Conservation (phyloP, 2,888 invertebrate genomes). For the Orchestes rusci region DNA sequence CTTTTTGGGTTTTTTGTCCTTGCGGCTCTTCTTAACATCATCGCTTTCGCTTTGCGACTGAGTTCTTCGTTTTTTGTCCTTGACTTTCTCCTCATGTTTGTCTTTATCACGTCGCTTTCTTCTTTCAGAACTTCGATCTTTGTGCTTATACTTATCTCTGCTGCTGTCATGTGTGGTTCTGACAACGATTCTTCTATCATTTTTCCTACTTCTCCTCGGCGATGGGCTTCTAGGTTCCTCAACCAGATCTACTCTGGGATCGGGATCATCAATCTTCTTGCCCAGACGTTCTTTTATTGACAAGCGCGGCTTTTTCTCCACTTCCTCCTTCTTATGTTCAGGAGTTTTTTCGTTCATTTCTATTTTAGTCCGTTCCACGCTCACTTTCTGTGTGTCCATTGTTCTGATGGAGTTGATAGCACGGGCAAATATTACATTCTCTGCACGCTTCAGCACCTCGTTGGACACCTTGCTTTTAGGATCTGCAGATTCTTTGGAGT, state of each 20-base stretch:
- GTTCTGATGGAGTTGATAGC: slow-evolving; percentile 75
- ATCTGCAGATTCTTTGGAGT: slow-evolving; percentile 32
- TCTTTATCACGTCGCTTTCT: slow-evolving; percentile 33
- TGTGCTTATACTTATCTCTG: slow-evolving; percentile 37
- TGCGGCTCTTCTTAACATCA: slow-evolving; percentile 35
- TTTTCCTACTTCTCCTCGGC: too few species aligned
- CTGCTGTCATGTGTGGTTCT: too few species aligned
- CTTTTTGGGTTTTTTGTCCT: slow-evolving; percentile 41
- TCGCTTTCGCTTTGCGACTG: slow-evolving; percentile 33
- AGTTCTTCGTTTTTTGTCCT: slow-evolving; percentile 26
- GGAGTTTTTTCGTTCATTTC: slow-evolving; percentile 48
- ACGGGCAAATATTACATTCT: slow-evolving; percentile 87
- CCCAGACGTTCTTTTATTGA: slow-evolving; percentile 77
- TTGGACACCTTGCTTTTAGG: slow-evolving; percentile 62
- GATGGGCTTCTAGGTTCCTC: slow-evolving; percentile 43
- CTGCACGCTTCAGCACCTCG: slow-evolving; percentile 83
- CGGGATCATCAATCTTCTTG: slow-evolving; percentile 61
- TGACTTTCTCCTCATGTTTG: slow-evolving; percentile 36
- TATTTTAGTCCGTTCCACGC: slow-evolving; percentile 59
- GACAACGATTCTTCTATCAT: slow-evolving; percentile 26
- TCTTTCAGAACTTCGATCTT: slow-evolving; percentile 29
- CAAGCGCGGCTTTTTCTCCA: slow-evolving; percentile 42
- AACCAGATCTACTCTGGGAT: slow-evolving; percentile 50
- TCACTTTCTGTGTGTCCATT: slow-evolving; percentile 64
- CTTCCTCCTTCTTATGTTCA: slow-evolving; percentile 22